phyloP scores from a whole-genome alignment of 1,140 invertebrate species.

The Drosophila sechellia region DNA sequence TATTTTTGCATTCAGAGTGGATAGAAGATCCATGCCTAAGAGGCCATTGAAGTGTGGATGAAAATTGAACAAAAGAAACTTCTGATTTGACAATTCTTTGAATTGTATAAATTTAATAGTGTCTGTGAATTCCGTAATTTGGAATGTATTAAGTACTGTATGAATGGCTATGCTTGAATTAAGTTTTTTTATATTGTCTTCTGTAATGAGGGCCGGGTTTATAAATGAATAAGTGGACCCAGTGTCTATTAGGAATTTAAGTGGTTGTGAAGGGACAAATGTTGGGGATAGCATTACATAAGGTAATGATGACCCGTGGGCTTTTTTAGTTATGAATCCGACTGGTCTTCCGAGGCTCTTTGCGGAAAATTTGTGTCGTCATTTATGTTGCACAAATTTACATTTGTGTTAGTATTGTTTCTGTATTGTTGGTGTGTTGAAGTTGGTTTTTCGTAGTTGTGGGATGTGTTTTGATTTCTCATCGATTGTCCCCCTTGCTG shows the following conservation, averaged over 20 bases:
- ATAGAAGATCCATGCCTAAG: background rate
- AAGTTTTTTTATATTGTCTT: background rate
- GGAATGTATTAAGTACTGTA: slow-evolving; percentile 1
- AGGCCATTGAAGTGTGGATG: slow-evolving; percentile 8
- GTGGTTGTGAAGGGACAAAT: background rate
- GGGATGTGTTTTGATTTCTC: too few species aligned
- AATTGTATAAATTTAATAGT: slow-evolving; percentile 10
- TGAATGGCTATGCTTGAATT: background rate
- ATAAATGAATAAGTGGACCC: slow-evolving; percentile 10
- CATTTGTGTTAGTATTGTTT: too few species aligned
- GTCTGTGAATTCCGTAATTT: slow-evolving; percentile 11
- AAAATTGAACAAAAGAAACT: slow-evolving; percentile 8
- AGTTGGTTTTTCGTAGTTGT: too few species aligned
- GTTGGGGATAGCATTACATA: too few species aligned
- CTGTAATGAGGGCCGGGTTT: background rate
- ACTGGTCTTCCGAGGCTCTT: too few species aligned
- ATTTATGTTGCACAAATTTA: too few species aligned
- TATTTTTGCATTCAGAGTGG: slow-evolving; percentile 9
- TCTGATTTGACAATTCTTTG: background rate
- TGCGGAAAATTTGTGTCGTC: too few species aligned
- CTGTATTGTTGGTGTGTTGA: too few species aligned
- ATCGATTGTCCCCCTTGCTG: too few species aligned
- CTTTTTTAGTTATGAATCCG: too few species aligned
- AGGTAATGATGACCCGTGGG: too few species aligned
- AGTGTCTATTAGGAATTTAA: slow-evolving; percentile 2